Base-by-base conservation (phyloP, 1,140 invertebrate species). In the Telenomus remus region DNA sequence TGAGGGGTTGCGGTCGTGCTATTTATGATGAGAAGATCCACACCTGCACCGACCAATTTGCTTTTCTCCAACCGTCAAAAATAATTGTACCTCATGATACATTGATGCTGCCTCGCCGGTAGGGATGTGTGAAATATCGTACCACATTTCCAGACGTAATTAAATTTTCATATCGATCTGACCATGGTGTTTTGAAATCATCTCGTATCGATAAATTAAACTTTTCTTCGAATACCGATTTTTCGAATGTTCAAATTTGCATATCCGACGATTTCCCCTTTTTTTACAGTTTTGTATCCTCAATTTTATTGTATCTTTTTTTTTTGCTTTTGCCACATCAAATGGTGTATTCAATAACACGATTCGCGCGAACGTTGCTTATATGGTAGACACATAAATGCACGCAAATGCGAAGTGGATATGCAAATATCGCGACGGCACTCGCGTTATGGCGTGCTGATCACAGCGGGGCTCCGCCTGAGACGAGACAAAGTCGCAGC, bases 11-110 rank as follows among this genome's bases (percentile, higher is more conserved):
- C 47, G 73, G 75, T 66, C 66, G 50, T 37, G 69, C 50, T 86
- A 86, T 88, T 88, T 88, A 88, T 85, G 85, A 87, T 86, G 85
- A 84, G 85, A 88, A 84, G 81, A 82, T 84, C 75, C 81, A 79
- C 86, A 88, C 86, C 86, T 88, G 86, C 79, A 83, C 76, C 85
- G 83, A 79, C 77, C 60, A 80, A 72, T 74, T 65, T 79, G 78
- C 79, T 79, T 57, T 79, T 81, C 76, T 80, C 11, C 8, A 44
- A 39, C 80, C 79, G 64, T 61, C 50, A 77, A 72, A 80, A 79
- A 71, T 71, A 79, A 71, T 72, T 80, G 64, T 74, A 65, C 72
- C 76, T 81, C n/a, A 34, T 64, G 33, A 37, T 47, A 63, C 37
- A 53, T 63, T 8, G 27, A 61, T 35, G 19, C 19, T 27, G 19